Conservation (phyloP, 64 coral and sea anemone species). For the Pachyseris speciosa region DNA sequence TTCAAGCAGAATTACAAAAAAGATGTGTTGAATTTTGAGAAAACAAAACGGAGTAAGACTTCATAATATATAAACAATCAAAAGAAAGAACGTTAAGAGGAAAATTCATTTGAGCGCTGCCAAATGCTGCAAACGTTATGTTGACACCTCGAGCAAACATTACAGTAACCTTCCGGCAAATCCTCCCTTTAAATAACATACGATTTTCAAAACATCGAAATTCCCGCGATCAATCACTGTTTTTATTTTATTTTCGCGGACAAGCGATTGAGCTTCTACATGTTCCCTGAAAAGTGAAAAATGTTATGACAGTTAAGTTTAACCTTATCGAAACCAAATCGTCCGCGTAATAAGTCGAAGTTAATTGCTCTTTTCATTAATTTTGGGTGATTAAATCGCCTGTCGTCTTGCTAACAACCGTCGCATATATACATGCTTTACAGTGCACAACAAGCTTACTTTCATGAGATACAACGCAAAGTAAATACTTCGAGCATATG, state of each 20-base stretch:
- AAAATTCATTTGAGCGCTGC: too few species aligned
- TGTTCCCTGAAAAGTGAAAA: not conserved
- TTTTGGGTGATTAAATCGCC: not conserved
- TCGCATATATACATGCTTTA: not conserved
- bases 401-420: conserved; percentile 22
- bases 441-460: not conserved
- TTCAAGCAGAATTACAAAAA: too few species aligned
- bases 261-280: not conserved
- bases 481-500: conserved; percentile 25
- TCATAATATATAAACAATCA: too few species aligned
- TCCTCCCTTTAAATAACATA: too few species aligned
- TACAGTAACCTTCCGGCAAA: too few species aligned
- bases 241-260: not conserved
- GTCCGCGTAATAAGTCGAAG: not conserved
- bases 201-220: too few species aligned
- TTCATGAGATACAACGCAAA: conserved; percentile 1
- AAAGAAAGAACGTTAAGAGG: too few species aligned
- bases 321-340: conserved; percentile 1
- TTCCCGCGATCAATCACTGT: too few species aligned
- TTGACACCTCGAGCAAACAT: too few species aligned
- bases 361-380: conserved; percentile 23
- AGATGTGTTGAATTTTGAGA: too few species aligned
- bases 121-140: too few species aligned
- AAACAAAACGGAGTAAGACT: too few species aligned
- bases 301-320: not conserved